Base-by-base conservation (phyloP, 2,888 invertebrate genomes). In the Acanthosepion esculentum region DNA sequence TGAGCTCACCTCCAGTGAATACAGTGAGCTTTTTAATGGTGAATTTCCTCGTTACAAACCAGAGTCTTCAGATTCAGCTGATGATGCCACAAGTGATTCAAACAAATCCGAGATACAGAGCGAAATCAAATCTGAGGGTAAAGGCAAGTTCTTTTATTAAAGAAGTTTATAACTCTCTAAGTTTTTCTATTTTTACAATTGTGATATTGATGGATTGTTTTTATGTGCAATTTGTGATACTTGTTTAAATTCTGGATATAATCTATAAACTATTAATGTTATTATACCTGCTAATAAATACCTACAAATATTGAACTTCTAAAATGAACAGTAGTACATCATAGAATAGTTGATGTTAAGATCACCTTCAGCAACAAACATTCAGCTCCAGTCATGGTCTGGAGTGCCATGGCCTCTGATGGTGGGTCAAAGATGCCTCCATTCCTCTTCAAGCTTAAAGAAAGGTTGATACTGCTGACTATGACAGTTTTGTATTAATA, bases 1-100 rank as follows among this genome's bases (percentile, higher is more conserved):
- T 95, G 55, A 94, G 18, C 95, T 97, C 78, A 96, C 96, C 29
- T 48, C 48, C 26, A 95, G 53, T 23, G 96, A 96, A 7, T 96
- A 96, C 78, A 92, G 94, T 93, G 96, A 96, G 20, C 93, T 96
- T 41, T 95, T 95, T 94, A 94, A 95, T 15, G 96, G 96, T 94
- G 94, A 94, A n/a, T 96, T 96, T 94, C 96, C 96, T 91, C 95
- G 96, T 33, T 94, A 64, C 64, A 94, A 59, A 64, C 59, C 94
- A 33, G 94, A 55, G 15, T 53, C 33, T 55, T 55, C 26, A n/a
- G 59, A 55, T 41, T 64, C 64, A 29, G 48, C 59, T 15, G 55
- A 64, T 33, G 94, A 94, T 29, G 55, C 18, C 23, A 55, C 5
- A 1, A 48, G 20, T 64, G 94, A 59, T 48, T 33, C 94, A 55